A percentile compares a stretch with the other conserved stretches of the same genome.
These are phyloP conservation scores for Alfaro cultratus DNA, from an alignment of 2,797 vertebrate genomes.

Conservation along the genomic window DNA sequence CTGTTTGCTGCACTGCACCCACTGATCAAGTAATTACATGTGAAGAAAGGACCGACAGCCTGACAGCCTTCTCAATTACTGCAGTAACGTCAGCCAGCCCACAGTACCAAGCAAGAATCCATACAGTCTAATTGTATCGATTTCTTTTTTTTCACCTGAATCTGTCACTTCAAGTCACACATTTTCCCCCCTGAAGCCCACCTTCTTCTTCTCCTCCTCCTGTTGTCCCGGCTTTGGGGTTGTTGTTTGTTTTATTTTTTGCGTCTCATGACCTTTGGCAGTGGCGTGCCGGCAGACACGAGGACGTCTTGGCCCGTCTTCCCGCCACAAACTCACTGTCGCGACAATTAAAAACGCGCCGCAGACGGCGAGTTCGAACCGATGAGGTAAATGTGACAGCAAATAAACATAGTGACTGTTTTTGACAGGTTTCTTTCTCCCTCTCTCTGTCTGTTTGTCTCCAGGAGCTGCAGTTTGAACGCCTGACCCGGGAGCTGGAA, in stretches of 20 bases:
- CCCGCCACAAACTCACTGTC: slow-evolving; percentile 55
- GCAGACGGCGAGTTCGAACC: slow-evolving; percentile 37
- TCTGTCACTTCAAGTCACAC: not conserved
- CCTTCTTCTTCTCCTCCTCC: slow-evolving; percentile 16
- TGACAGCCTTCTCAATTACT: slow-evolving; percentile 2
- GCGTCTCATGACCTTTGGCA: slow-evolving; percentile 37
- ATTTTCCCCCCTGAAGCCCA: not conserved
- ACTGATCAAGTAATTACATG: not conserved
- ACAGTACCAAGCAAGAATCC: slow-evolving; percentile 18
- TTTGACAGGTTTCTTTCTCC: slow-evolving; percentile 26
- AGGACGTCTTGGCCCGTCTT: slow-evolving; percentile 31
- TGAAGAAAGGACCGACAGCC: not conserved
- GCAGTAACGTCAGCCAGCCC: not conserved
- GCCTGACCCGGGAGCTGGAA: slow-evolving; percentile 97
- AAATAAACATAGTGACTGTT: slow-evolving; percentile 49
- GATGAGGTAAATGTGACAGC: slow-evolving; percentile 50
- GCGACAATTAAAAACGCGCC: slow-evolving; percentile 61
- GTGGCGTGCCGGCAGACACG: slow-evolving; percentile 37
- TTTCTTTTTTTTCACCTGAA: not conserved
- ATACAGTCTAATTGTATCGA: not conserved
- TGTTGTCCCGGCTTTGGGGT: slow-evolving; percentile 19
- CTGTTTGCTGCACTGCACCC: not conserved
- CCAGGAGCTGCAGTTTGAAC: slow-evolving; percentile 98
- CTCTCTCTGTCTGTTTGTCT: slow-evolving; percentile 36
- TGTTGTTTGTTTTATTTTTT: not conserved